Conservation (phyloP, 2,113 vertebrate species). For the Varanus komodoensis region DNA sequence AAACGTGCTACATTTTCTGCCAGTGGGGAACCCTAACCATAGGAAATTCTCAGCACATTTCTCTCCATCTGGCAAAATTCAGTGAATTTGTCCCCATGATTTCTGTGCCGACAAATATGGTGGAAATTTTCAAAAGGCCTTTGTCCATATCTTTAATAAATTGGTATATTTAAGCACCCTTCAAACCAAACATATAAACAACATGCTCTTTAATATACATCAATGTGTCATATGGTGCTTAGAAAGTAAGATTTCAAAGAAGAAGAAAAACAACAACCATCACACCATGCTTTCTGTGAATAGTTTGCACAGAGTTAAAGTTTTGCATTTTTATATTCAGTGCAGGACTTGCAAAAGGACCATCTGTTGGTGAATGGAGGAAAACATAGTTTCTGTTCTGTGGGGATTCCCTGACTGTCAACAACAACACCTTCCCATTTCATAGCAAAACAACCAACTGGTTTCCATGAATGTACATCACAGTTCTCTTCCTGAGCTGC, state of each 20-base stretch:
- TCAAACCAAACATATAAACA: no score
- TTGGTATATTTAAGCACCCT: no score
- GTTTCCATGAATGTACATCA: conserved; percentile 20
- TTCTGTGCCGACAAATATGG: no score
- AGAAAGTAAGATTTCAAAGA: neutral
- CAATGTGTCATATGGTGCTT: neutral
- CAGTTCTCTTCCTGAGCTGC: conserved; percentile 26
- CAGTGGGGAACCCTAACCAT: no score
- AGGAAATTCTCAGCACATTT: no score
- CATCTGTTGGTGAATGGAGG: neutral
- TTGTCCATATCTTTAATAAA: no score
- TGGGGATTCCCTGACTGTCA: neutral
- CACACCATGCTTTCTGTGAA: neutral
- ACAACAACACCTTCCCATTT: neutral
- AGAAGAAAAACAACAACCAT: no score
- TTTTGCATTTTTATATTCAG: neutral
- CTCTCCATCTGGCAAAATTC: no score
- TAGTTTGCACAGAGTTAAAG: neutral
- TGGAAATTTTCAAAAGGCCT: no score
- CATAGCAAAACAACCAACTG: neutral
- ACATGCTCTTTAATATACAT: no score
- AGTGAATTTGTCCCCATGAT: no score
- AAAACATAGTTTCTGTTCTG: neutral
- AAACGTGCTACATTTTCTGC: no score
- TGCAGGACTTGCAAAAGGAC: neutral